A percentile compares a stretch with the other conserved stretches of the same genome.
phyloP scores from a whole-genome alignment of 2,113 vertebrate genomes.

The Silurus meridionalis region DNA sequence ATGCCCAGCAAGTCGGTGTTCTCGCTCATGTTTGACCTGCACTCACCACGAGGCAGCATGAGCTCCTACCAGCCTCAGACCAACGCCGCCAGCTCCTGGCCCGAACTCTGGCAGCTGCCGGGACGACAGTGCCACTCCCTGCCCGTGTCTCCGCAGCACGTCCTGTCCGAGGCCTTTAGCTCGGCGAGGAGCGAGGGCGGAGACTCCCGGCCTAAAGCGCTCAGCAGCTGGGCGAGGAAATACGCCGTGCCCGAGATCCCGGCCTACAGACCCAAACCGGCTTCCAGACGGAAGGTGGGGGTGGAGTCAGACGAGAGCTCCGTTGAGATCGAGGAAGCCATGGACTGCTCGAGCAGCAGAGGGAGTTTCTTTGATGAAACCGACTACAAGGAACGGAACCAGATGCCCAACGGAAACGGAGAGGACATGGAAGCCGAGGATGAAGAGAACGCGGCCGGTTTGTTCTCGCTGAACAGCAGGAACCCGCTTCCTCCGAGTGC shows the following conservation, averaged over 20 bases:
- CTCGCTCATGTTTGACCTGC: slow-evolving; percentile 90
- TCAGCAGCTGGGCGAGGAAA: slow-evolving; percentile 80
- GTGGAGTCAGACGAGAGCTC: slow-evolving; percentile 53
- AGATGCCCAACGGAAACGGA: slow-evolving; percentile 44
- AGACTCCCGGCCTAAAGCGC: slow-evolving; percentile 70
- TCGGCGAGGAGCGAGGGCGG: slow-evolving; percentile 69
- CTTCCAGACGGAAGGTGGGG: background rate
- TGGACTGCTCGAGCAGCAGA: slow-evolving; percentile 85
- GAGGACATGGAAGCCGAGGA: slow-evolving; percentile 79
- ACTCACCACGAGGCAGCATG: slow-evolving; percentile 78
- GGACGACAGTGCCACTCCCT: slow-evolving; percentile 85
- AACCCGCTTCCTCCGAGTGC: slow-evolving; percentile 62
- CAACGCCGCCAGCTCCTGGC: slow-evolving; percentile 49
- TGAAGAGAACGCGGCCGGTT: slow-evolving; percentile 67
- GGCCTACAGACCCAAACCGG: slow-evolving; percentile 76
- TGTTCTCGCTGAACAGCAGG: slow-evolving; percentile 42
- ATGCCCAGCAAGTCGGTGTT: slow-evolving; percentile 96
- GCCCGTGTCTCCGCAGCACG: slow-evolving; percentile 84
- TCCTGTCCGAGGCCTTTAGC: slow-evolving; percentile 71
- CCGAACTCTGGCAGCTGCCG: slow-evolving; percentile 64
- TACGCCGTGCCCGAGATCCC: slow-evolving; percentile 89
- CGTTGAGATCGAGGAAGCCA: slow-evolving; percentile 80
- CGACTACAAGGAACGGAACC: slow-evolving; percentile 27
- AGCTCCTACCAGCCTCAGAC: slow-evolving; percentile 61
- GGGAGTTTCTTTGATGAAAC: slow-evolving; percentile 53